Conservation (phyloP, 30 jellyfish, hydroid and myxozoan genomes). For the Aurelia sp. region DNA sequence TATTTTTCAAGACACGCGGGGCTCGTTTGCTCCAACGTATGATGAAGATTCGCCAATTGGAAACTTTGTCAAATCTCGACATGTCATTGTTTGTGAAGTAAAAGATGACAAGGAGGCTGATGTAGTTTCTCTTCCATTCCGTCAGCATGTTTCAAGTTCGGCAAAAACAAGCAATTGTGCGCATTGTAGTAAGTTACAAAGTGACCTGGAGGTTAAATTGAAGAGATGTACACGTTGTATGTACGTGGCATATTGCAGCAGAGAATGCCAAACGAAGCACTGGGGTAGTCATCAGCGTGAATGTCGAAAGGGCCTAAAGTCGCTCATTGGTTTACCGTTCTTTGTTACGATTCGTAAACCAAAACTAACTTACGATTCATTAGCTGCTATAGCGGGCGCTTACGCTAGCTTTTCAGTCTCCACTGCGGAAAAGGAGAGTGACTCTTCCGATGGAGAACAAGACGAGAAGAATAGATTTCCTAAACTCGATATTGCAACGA, state of each 20-base stretch:
- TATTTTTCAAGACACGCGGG: constrained; percentile 67
- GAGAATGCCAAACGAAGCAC: constrained; percentile 89
- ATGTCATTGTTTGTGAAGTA: constrained; percentile 80
- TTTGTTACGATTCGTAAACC: constrained; percentile 57
- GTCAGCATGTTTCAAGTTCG: constrained; percentile 55
- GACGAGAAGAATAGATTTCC: constrained; percentile 31
- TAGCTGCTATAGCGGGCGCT: constrained; percentile 49
- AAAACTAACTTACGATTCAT: constrained; percentile 36
- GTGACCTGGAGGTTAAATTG: constrained; percentile 53
- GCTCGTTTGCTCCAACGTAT: constrained; percentile 17
- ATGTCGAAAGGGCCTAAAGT: constrained; percentile 78
- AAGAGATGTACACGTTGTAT: constrained; percentile 95
- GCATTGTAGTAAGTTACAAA: constrained; percentile 57
- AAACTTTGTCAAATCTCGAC: constrained; percentile 29
- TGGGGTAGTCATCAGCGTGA: constrained; percentile 80
- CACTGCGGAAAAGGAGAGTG: constrained; percentile 35
- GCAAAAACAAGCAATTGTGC: constrained; percentile 47
- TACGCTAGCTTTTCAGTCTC: constrained; percentile 76
- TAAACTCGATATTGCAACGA: constrained; percentile 3
- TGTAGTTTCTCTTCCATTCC: constrained; percentile 70
- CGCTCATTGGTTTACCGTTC: constrained; percentile 87
- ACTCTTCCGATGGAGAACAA: constrained; percentile 29
- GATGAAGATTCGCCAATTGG: constrained; percentile 71
- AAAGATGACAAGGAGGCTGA: constrained; percentile 76
- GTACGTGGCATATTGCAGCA: constrained; percentile 86